phyloP scores from a whole-genome alignment of 2,888 invertebrate genomes.

The Lasius fuliginosus region DNA sequence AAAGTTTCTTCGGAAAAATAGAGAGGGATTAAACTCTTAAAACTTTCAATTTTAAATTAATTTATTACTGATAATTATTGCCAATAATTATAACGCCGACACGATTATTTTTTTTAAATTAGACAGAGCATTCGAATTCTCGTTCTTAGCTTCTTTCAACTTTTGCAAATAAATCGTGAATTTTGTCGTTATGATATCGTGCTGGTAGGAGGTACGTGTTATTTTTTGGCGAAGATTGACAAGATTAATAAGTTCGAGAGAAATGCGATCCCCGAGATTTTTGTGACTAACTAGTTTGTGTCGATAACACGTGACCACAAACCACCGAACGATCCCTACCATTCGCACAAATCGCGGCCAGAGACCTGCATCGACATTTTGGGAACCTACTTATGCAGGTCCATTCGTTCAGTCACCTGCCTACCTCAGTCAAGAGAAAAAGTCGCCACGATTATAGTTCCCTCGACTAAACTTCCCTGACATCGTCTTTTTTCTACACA shows the following conservation, averaged over 20 bases:
- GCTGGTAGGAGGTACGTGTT: not conserved
- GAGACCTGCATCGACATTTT: constrained; percentile 68
- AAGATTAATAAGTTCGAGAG: constrained; percentile 34
- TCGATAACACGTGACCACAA: constrained; percentile 19
- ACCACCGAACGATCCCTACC: constrained; percentile 26
- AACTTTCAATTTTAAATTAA: constrained; percentile 1
- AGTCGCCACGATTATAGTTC: constrained; percentile 60
- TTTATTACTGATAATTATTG: not conserved
- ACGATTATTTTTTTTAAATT: not conserved
- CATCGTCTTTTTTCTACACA: constrained; percentile 20
- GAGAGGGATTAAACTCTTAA: not conserved
- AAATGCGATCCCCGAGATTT: constrained; percentile 33
- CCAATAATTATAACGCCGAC: not conserved
- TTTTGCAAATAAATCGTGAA: not conserved
- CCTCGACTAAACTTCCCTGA: constrained; percentile 57
- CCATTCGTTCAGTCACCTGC: constrained; percentile 71
- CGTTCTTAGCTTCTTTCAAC: not conserved
- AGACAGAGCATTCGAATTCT: not conserved
- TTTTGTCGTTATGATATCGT: not conserved
- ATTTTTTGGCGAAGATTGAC: constrained; percentile 33
- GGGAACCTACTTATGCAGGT: constrained; percentile 76
- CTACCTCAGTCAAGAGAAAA: constrained; percentile 61
- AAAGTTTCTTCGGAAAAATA: not conserved
- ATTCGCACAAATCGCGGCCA: constrained; percentile 52
- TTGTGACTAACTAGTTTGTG: constrained; percentile 42